Conservation (phyloP, 2,113 vertebrate species). For the Athene noctua region DNA sequence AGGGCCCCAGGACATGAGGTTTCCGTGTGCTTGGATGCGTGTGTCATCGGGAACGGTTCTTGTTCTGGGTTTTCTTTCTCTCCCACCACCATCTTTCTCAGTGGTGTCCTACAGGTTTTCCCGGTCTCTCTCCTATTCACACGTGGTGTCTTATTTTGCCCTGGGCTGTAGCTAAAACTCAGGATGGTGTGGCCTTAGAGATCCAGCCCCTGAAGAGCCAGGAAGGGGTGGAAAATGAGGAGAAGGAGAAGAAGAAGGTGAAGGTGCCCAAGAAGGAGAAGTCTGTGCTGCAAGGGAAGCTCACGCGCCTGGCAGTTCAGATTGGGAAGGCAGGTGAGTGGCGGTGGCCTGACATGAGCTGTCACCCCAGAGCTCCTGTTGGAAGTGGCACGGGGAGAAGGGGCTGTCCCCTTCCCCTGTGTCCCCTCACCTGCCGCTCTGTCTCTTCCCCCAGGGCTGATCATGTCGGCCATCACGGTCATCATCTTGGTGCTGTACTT, state of each 20-base stretch:
- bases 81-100: slow-evolving; percentile 42
- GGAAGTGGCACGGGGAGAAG: neutral
- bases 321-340: slow-evolving; percentile 93
- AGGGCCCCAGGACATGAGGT: neutral
- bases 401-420: neutral
- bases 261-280: slow-evolving; percentile 96
- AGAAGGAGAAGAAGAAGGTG: slow-evolving; percentile 87
- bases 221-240: slow-evolving; percentile 87
- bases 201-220: slow-evolving; percentile 97
- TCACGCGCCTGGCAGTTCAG: slow-evolving; percentile 91
- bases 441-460: slow-evolving; percentile 78
- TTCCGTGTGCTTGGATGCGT: slow-evolving; percentile 5
- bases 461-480: slow-evolving; percentile 94
- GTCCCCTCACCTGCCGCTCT: slow-evolving; percentile 56
- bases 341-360: rapidly evolving
- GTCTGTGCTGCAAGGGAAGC: slow-evolving; percentile 95
- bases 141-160: slow-evolving; percentile 55
- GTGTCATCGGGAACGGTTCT: slow-evolving; percentile 33
- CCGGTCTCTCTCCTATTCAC: slow-evolving; percentile 43
- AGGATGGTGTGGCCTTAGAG: slow-evolving; percentile 94
- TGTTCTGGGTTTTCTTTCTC: slow-evolving; percentile 42
- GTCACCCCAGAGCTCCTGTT: neutral
- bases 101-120: slow-evolving; percentile 23
- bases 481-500: slow-evolving; percentile 95
- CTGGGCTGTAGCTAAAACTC: slow-evolving; percentile 87